Evolutionary conservation across 1,140 invertebrate species (phyloP).

Genomic region (Dreissena rostriformis): DNA sequence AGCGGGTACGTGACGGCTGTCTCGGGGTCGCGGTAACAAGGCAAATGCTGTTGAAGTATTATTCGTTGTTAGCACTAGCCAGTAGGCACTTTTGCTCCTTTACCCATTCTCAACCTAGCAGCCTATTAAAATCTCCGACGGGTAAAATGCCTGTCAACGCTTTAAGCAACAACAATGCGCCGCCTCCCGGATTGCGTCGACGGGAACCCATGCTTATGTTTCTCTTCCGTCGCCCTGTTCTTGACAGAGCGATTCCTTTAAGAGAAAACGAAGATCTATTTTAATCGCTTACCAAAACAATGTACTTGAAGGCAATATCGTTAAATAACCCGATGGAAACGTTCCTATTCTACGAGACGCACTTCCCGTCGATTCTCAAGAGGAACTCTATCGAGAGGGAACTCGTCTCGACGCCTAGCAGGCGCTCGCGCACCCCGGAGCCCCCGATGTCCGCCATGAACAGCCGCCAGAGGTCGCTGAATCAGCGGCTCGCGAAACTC

Average conservation of each 20-base stretch:
- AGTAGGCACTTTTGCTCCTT: too few relatives aligned
- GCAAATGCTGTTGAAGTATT: too few relatives aligned
- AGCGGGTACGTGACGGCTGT: too few relatives aligned
- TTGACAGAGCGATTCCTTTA: constrained; percentile 18
- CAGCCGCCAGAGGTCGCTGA: constrained; percentile 14
- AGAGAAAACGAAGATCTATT: constrained; percentile 11
- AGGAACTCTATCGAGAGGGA: background rate
- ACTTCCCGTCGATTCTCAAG: constrained; percentile 39
- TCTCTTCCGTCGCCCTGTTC: constrained; percentile 19
- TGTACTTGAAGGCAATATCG: constrained; percentile 29
- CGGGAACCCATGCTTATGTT: constrained; percentile 12
- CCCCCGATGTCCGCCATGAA: constrained; percentile 26
- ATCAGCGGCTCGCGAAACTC: constrained; percentile 31
- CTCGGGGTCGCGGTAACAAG: too few relatives aligned
- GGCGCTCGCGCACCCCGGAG: constrained; percentile 14
- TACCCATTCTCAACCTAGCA: too few relatives aligned
- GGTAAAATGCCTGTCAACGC: too few relatives aligned
- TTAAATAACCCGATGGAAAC: constrained; percentile 32
- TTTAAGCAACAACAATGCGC: background rate
- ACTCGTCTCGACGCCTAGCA: constrained; percentile 7
- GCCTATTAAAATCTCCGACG: too few relatives aligned
- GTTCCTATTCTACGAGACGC: constrained; percentile 31
- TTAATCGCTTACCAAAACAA: background rate
- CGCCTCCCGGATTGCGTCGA: constrained; percentile 12
- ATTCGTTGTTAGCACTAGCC: too few relatives aligned